Conservation (phyloP, 2,113 vertebrate species). For the Hemiscyllium ocellatum region DNA sequence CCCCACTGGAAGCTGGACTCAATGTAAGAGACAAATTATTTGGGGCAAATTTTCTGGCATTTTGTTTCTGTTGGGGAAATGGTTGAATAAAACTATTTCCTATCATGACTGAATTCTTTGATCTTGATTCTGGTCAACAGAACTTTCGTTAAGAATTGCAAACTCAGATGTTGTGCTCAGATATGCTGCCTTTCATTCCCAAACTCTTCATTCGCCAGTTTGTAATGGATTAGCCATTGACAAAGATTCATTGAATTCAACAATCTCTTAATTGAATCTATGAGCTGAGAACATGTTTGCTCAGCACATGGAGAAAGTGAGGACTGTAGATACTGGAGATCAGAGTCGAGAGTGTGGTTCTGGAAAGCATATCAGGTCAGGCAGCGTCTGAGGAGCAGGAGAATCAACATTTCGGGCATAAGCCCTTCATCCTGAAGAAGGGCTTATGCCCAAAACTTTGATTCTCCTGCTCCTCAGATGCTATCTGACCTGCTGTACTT, state of each 20-base stretch:
- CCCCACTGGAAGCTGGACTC: background rate
- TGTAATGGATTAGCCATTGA: background rate
- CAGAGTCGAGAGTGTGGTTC: too few relatives aligned
- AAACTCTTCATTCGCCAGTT: background rate
- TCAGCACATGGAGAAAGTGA: too few relatives aligned
- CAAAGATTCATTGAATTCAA: background rate
- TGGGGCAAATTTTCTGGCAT: background rate
- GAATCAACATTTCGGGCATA: too few relatives aligned
- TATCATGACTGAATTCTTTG: background rate
- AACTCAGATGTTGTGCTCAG: background rate
- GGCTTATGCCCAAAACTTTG: too few relatives aligned
- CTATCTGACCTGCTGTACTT: too few relatives aligned
- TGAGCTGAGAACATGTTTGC: background rate
- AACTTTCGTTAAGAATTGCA: background rate
- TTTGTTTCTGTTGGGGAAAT: background rate
- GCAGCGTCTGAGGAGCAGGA: too few relatives aligned
- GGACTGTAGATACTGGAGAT: too few relatives aligned
- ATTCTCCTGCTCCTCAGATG: too few relatives aligned
- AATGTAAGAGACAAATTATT: background rate
- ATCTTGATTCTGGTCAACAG: background rate
- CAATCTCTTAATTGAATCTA: background rate
- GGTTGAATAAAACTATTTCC: background rate
- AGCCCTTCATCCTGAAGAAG: too few relatives aligned
- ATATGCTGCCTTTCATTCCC: background rate
- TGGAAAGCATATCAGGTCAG: too few relatives aligned